Evolutionary conservation across 2,797 vertebrate species (phyloP), one percentile per base, ranked within the genome.

Genomic region (Nyctalus aviator): DNA sequence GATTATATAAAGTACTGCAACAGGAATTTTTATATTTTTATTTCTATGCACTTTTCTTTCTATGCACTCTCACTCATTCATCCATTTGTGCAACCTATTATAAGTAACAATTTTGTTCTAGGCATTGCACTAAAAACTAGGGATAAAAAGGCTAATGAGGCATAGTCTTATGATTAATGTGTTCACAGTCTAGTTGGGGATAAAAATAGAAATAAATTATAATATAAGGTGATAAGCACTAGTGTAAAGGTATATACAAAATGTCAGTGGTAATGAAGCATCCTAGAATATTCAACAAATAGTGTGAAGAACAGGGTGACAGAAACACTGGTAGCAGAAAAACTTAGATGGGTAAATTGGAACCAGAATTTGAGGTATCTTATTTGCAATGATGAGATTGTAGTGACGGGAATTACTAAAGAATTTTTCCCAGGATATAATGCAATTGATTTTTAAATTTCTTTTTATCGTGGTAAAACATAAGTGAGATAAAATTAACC

Each of bases 161-260:
- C 12, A 88, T 57, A 81, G 35, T 53, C 10, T 84, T 90, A 59
- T 44, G 20, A 23, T 48, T 27, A 73, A 68, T 46, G 23, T 83
- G 44, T 41, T 91, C 64, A 46, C 3, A 72, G 12, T 82, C 21
- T 76, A 88, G 5, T 30, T 77, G 41, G 35, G 41, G 20, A 84
- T 11, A 78, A 90, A 87, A 50, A 32, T 55, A 75, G 71, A 91
- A 86, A 69, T 71, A 35, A 84, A 68, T n/a, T 69, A 44, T 25
- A 50, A 20, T 41, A 23, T 6, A 84, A 84, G 21, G 9, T 25
- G 20, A 32, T 44, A 84, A 88, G 3, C 59, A 55, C 6, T 73
- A 3, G 30, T 35, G 12, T 86, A 75, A 92, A 84, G 14, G 1
- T 46, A 8, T 57, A 50, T 44, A 50, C 9, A 55, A 41, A 73